Evolutionary conservation across 2,113 vertebrate genomes (phyloP).

Genomic region (Epinephelus moara): DNA sequence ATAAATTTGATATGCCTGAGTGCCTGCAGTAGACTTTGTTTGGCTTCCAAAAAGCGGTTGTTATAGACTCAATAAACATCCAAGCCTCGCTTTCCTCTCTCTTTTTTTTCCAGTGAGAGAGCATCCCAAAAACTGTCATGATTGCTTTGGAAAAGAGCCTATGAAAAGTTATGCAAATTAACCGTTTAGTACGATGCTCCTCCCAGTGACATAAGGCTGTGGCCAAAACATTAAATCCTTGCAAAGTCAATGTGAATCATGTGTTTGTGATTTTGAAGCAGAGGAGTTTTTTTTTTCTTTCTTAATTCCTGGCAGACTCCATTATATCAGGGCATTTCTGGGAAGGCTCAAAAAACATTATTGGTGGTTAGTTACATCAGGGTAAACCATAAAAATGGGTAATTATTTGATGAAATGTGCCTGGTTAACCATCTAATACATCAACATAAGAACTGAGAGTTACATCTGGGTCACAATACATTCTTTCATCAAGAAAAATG

Average conservation of each 20-base stretch:
- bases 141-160: conserved; percentile 52
- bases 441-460: neutral
- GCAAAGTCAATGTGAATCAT: conserved; percentile 33
- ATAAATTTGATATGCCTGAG: conserved; percentile 68
- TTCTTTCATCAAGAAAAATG: neutral
- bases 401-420: neutral
- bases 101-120: conserved; percentile 45
- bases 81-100: conserved; percentile 5
- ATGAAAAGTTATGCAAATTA: conserved; percentile 57
- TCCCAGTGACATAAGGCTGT: conserved; percentile 37
- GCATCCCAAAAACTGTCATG: conserved; percentile 29
- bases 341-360: neutral
- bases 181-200: conserved; percentile 25
- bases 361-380: conserved; percentile 6
- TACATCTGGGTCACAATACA: neutral
- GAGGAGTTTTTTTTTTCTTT: neutral
- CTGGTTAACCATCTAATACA: neutral
- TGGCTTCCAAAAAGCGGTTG: conserved; percentile 62
- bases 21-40: conserved; percentile 65
- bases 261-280: conserved; percentile 15
- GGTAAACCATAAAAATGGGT: neutral
- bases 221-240: conserved; percentile 46
- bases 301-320: neutral
- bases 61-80: conserved; percentile 67
- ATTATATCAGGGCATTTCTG: neutral